Conservation (phyloP, 2,888 invertebrate species). For the Achlya flavicornis region DNA sequence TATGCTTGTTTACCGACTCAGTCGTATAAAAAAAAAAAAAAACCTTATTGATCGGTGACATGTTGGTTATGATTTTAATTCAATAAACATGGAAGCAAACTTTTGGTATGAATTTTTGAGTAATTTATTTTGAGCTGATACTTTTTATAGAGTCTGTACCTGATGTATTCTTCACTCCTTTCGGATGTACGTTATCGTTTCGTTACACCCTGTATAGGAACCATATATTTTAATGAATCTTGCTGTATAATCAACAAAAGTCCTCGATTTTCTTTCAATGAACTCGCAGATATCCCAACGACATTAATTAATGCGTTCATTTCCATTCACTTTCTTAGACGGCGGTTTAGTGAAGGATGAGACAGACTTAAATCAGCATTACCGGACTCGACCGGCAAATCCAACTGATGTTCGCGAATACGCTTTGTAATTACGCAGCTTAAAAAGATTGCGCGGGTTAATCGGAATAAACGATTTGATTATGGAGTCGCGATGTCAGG, state of each 20-base stretch:
- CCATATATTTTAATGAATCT: not conserved
- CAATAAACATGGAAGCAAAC: too few species aligned
- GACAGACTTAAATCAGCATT: conserved; percentile 62
- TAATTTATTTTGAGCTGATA: too few species aligned
- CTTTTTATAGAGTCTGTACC: too few species aligned
- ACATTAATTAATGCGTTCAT: conserved; percentile 68
- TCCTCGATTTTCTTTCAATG: conserved; percentile 51
- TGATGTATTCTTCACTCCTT: too few species aligned
- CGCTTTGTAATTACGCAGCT: conserved; percentile 70
- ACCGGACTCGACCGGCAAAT: conserved; percentile 54
- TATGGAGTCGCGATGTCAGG: conserved; percentile 39
- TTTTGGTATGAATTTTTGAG: too few species aligned
- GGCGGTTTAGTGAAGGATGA: conserved; percentile 41
- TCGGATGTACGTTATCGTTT: too few species aligned
- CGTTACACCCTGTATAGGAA: too few species aligned
- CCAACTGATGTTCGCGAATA: conserved; percentile 63
- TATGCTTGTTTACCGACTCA: too few species aligned
- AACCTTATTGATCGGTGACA: too few species aligned
- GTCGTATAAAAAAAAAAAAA: too few species aligned
- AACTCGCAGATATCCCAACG: conserved; percentile 49
- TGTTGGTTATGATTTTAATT: too few species aligned
- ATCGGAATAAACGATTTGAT: conserved; percentile 53
- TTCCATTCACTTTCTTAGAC: conserved; percentile 57
- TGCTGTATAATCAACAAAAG: not conserved
- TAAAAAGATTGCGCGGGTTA: conserved; percentile 66